Evolutionary conservation across 2,888 invertebrate genomes (phyloP), one percentile per base, ranked within the genome.

Genomic region (Agrochola lota): DNA sequence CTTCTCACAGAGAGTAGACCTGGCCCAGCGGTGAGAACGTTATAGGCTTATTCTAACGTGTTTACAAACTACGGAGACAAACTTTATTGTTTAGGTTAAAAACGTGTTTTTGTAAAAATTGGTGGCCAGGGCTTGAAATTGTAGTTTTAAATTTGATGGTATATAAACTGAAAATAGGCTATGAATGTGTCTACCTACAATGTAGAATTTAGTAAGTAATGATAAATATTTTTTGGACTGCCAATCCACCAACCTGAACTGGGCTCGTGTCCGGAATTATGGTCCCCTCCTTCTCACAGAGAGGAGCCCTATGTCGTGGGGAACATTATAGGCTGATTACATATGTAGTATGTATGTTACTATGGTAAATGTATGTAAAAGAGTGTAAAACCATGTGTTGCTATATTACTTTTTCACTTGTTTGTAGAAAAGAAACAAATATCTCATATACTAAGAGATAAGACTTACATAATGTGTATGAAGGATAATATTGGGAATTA

Each of bases 401-500:
- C 0, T n/a, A 64, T 64, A 64, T 17, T n/a, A 64, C 12, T 46
- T 9, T 40, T 26, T 9, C 1, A 30, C 23, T 35, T 52, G 23
- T 23, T 67, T 46, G 12, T 67, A 15, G 30, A 49, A 68, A 12
- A 62, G 12, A 40, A 70, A 26, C 20, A 23, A 75, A 63, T 52
- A 46, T 66, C 30, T 76, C 26, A 2, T 20, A 40, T 15, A 68
- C 20, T 49, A 68, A 17, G 17, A 26, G 35, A 57, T 23, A 26
- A 49, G 6, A 43, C 52, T 26, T 74, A 71, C 30, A 7, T 49
- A 52, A 17, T 26, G 12, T 79, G 57, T 59, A 2, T 77, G 30
- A 11, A 17, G 17, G 17, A 59, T 46, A 30, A 20, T 59, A 49
- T 70, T 59, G 40, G n/a, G 20, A 59, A 80, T 43, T 80, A 46